Evolutionary conservation across 2,113 vertebrate genomes (phyloP), one percentile per base, ranked within the genome.

Genomic region (Corythornis vintsioides): DNA sequence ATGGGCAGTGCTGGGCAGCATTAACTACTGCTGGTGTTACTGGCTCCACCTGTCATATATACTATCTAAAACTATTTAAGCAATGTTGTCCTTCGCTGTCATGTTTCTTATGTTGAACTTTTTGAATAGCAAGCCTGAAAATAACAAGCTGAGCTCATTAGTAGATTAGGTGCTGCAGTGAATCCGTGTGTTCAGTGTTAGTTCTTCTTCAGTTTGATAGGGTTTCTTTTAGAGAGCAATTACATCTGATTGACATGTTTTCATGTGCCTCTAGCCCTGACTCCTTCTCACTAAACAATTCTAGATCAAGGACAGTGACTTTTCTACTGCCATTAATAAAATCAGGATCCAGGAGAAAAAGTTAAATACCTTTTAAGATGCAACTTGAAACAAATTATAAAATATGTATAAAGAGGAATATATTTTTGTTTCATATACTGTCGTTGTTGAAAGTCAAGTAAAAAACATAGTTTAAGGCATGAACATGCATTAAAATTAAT

Each of bases 231-330:
- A 97, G 98, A 98, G 95, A 98, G 98, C 98, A 98, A 98, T 98
- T 99, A 98, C 97, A 78, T 97, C 98, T 99, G 98, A 99, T 98
- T 98, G 98, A 99, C 98, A 86, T 98, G 98, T 98, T 98, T 98
- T 98, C 98, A 97, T 98, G 97, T 98, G 97, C 97, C 94, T 97
- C 96, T 96, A 98, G 98, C 97, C 94, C 95, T 94, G 75, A 96
- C 87, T 96, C 80, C 90, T 95, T 95, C 97, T 96, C 94, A 90
- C 95, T 96, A 97, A 97, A 97, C 95, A 96, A 90, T 90, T 94
- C 96, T 93, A 93, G 96, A 97, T 98, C 98, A 99, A 98, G 97
- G 97, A 97, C 94, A 89, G 80, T 81, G 94, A 96, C 93, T 97
- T 94, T 97, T 96, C 95, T 92, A 88, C 86, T 95, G 93, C 96